These are phyloP conservation scores for Canis aureus DNA, from an alignment of 2,113 vertebrate genomes.

Conservation along the genomic window DNA sequence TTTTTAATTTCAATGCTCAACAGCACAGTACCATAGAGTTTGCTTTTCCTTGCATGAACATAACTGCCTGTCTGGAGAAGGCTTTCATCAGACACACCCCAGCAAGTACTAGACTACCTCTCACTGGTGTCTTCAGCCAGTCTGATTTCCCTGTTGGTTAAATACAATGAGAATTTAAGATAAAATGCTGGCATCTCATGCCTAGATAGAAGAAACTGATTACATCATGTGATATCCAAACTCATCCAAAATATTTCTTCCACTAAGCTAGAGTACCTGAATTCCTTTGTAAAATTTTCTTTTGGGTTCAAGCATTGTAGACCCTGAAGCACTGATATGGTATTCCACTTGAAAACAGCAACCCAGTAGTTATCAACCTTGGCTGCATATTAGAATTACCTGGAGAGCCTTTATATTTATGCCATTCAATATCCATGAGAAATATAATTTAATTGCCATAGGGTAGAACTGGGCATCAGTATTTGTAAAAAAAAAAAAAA, in stretches of 20 bases:
- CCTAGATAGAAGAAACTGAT: neutral
- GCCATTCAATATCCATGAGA: neutral
- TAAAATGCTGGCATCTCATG: neutral
- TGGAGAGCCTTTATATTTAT: neutral
- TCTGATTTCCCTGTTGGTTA: conserved; percentile 28
- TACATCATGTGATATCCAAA: neutral
- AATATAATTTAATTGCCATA: conserved; percentile 14
- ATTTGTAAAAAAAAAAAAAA: neutral
- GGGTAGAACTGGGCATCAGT: neutral
- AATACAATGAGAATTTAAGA: neutral
- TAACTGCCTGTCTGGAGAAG: neutral
- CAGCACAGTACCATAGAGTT: neutral
- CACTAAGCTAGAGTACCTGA: neutral
- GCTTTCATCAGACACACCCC: neutral
- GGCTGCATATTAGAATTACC: neutral
- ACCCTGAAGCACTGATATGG: neutral
- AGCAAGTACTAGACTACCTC: neutral
- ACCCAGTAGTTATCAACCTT: neutral
- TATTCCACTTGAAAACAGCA: neutral
- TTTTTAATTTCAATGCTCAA: conserved; percentile 2
- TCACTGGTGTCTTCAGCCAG: neutral
- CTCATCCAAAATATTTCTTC: neutral
- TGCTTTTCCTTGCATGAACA: neutral
- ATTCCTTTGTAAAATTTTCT: neutral
- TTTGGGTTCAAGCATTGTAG: neutral